Evolutionary conservation across 2,113 vertebrate genomes (phyloP).

Genomic region (Caranx melampygus): DNA sequence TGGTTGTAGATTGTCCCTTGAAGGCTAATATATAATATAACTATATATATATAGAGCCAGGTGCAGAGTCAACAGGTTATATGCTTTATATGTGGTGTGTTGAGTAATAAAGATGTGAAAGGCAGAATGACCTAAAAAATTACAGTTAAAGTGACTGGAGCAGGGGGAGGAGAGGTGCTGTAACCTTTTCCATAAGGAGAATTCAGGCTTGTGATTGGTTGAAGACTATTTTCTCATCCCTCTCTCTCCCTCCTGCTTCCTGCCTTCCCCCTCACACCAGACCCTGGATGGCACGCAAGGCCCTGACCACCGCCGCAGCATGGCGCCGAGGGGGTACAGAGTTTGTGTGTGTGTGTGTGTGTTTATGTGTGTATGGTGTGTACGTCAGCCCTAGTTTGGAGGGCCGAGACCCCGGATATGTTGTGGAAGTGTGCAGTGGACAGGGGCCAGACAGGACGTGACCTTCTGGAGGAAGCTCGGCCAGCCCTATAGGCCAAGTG

Average conservation of each 20-base stretch:
- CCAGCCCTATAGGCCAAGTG: conserved; percentile 74
- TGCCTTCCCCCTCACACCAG: conserved; percentile 50
- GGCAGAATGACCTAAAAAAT: conserved; percentile 55
- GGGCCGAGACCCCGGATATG: conserved; percentile 81
- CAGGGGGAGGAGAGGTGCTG: conserved; percentile 34
- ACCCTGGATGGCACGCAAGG: conserved; percentile 71
- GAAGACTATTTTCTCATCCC: conserved; percentile 60
- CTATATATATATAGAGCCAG: conserved; percentile 46
- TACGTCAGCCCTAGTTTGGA: conserved; percentile 34
- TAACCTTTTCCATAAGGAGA: conserved; percentile 76
- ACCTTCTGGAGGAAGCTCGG: conserved; percentile 81
- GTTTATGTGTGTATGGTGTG: conserved; percentile 44
- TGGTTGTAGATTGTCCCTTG: conserved; percentile 11
- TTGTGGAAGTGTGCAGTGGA: conserved; percentile 85
- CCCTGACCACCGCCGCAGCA: conserved; percentile 72
- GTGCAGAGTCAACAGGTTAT: conserved; percentile 59
- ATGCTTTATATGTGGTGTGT: conserved; percentile 59
- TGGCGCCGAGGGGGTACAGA: conserved; percentile 72
- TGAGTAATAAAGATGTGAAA: conserved; percentile 58
- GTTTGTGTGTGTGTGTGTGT: conserved; percentile 37
- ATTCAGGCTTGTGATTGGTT: conserved; percentile 57
- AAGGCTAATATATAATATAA: conserved; percentile 16
- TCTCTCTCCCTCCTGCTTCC: conserved; percentile 37
- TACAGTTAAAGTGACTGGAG: conserved; percentile 47
- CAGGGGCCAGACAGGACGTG: conserved; percentile 85